Percentiles rank a stretch among this genome's conserved stretches.
phyloP scores from a whole-genome alignment of 2,113 vertebrate species.

The Benitochromis conjunctus region DNA sequence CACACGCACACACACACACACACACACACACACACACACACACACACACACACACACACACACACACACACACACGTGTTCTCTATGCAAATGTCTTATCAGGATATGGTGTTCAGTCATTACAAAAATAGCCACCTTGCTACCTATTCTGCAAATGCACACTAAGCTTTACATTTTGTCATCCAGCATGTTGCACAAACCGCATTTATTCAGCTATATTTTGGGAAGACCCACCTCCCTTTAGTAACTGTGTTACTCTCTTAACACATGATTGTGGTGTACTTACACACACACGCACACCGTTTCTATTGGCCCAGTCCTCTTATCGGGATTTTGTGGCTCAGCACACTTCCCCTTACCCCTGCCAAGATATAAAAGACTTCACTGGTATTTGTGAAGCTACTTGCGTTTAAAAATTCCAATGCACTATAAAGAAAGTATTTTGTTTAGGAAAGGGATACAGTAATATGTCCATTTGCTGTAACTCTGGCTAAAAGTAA shows the following conservation, averaged over 20 bases:
- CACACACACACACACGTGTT: background rate
- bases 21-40: background rate
- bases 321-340: conserved; percentile 4
- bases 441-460: background rate
- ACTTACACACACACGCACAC: too few relatives aligned
- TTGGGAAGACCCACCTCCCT: background rate
- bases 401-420: background rate
- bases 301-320: background rate
- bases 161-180: background rate
- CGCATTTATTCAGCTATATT: background rate
- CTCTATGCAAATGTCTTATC: conserved; percentile 12
- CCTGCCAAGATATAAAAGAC: background rate
- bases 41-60: background rate
- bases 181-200: background rate
- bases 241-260: background rate
- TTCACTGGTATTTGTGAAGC: background rate
- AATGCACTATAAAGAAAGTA: background rate
- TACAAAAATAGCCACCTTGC: background rate
- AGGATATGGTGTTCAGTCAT: background rate
- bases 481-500: background rate
- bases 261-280: background rate
- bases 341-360: conserved; percentile 39
- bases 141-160: background rate
- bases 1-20: background rate
- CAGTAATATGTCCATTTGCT: background rate